These are phyloP conservation scores for Onychostoma macrolepis DNA, from an alignment of 2,113 vertebrate genomes.

Conservation along the genomic window DNA sequence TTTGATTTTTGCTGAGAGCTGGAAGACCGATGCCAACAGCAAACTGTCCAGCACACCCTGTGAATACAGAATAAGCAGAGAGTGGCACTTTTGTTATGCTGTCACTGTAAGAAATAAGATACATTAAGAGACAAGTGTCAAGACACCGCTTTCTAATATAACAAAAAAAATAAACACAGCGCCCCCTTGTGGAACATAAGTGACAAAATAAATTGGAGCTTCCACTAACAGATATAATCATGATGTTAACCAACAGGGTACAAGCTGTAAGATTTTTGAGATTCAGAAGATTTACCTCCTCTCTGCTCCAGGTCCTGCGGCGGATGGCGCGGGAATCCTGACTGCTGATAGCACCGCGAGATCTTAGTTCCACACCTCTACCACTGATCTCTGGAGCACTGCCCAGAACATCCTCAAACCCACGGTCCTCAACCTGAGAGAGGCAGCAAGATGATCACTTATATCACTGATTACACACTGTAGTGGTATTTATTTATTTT, in stretches of 20 bases:
- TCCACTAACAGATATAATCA: background rate
- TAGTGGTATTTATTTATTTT: background rate
- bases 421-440: slow-evolving; percentile 85
- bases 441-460: background rate
- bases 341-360: slow-evolving; percentile 71
- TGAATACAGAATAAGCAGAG: slow-evolving; percentile 32
- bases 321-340: slow-evolving; percentile 87
- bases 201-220: background rate
- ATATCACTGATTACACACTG: background rate
- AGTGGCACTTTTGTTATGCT: background rate
- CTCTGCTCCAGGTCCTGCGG: slow-evolving; percentile 93
- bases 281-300: slow-evolving; percentile 81
- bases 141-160: background rate
- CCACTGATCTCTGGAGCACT: slow-evolving; percentile 81
- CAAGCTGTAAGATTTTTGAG: background rate
- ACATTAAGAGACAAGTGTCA: background rate
- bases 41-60: slow-evolving; percentile 91
- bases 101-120: background rate
- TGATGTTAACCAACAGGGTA: background rate
- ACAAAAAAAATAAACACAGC: background rate
- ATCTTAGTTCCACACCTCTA: slow-evolving; percentile 78
- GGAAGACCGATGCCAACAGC: slow-evolving; percentile 90
- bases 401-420: slow-evolving; percentile 88
- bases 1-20: slow-evolving; percentile 91
- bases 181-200: slow-evolving; percentile 4